Conservation (phyloP, 2,113 vertebrate species). For the Corythaixoides concolor region DNA sequence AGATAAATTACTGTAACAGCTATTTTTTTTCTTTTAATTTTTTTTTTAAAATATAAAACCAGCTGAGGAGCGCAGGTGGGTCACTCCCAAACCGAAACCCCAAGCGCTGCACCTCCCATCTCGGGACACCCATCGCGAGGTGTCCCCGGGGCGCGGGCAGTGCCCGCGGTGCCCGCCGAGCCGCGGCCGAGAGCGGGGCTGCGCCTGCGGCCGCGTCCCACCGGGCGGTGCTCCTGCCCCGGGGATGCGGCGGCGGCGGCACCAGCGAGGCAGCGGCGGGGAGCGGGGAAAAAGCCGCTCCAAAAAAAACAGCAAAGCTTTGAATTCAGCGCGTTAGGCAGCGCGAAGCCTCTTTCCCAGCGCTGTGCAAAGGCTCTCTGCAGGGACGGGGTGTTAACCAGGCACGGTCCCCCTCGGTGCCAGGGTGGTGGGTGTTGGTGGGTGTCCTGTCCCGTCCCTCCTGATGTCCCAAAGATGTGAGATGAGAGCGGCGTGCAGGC, state of each 20-base stretch:
- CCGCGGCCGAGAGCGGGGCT: too few species aligned
- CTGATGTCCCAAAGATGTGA: fast-evolving
- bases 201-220: slow-evolving; percentile 39
- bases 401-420: fast-evolving
- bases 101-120: fast-evolving
- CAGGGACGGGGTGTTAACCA: not conserved
- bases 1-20: not conserved
- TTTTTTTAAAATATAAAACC: not conserved
- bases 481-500: fast-evolving
- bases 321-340: fast-evolving
- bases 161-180: too few species aligned
- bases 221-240: slow-evolving; percentile 48
- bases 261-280: not conserved
- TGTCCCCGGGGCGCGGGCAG: not conserved
- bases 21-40: not conserved
- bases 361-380: not conserved
- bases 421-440: not conserved
- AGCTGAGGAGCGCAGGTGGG: not conserved
- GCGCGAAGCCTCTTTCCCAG: fast-evolving
- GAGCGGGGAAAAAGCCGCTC: not conserved
- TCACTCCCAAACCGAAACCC: fast-evolving
- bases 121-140: not conserved
- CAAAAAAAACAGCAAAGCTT: fast-evolving
- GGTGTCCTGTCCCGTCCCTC: not conserved
- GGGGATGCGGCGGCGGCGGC: not conserved